Evolutionary conservation across 2,113 vertebrate species (phyloP), one percentile per base, ranked within the genome.

Genomic region (Scytalopus superciliaris): DNA sequence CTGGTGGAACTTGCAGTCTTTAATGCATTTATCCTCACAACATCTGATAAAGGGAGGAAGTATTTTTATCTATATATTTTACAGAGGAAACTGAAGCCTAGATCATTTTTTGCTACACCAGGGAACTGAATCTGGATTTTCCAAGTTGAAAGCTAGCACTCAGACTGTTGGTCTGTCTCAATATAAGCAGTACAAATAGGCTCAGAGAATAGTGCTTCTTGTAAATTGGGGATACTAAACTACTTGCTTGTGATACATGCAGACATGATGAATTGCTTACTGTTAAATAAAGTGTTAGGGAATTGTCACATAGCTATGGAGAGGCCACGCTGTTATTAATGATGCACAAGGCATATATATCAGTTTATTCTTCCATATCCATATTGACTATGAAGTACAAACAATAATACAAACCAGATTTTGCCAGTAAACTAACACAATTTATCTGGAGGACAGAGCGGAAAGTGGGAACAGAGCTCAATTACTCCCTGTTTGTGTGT

Each of bases 281-380:
- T n/a, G 74, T 87, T 95, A 94, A 95, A 64, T 84, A 84, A 94
- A 94, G 57, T 79, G 73, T 64, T 92, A 60, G 80, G 94, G 92
- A 96, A 96, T 94, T 89, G 53, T 90, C 90, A 87, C 8, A 4
- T 84, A 94, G 79, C 88, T 75, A 68, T 2, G 0, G 72, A 95
- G 90, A 92, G 76, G 76, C 64, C 70, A 81, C 0, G 3, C 76
- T 89, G 16, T 92, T 94, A 97, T 94, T 95, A 96, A 93, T 93
- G 88, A 92, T 89, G 64, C 64, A 87, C 72, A 45, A 84, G 73
- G 80, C 57, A 90, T 82, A 53, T 93, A 93, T 92, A 90, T 92
- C 90, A 92, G 76, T 49, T 93, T 84, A 84, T 90, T 96, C 88
- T 95, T 96, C 90, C 93, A 84, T 96, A 89, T 94, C 88, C 68